Conservation (phyloP, 2,113 vertebrate genomes). For the Equus quagga region DNA sequence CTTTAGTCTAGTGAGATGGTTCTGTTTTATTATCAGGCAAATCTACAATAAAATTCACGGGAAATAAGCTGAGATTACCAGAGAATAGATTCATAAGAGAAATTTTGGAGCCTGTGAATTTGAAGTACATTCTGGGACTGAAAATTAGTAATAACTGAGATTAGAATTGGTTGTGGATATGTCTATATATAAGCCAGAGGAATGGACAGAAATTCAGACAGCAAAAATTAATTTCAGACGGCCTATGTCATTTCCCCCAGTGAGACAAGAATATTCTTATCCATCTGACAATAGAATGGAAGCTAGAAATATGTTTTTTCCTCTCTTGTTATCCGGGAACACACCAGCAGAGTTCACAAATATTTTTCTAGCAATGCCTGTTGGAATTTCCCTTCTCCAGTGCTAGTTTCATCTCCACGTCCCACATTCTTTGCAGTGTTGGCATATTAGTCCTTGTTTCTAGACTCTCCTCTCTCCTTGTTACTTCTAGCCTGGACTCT, state of each 20-base stretch:
- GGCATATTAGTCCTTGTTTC: neutral
- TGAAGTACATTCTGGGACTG: neutral
- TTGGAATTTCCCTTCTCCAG: neutral
- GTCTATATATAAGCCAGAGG: neutral
- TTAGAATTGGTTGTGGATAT: neutral
- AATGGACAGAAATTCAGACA: neutral
- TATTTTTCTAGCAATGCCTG: neutral
- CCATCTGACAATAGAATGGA: neutral
- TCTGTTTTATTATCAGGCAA: neutral
- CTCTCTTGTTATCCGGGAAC: neutral
- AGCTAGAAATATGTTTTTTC: neutral
- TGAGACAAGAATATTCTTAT: neutral
- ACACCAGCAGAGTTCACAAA: neutral
- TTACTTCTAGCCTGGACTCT: neutral
- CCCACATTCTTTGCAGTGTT: neutral
- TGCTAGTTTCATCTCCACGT: neutral
- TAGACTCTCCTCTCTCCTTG: neutral
- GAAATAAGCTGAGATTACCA: neutral
- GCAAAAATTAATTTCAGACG: slow-evolving; percentile 51
- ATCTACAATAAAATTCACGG: slow-evolving; percentile 51
- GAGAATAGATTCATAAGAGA: neutral
- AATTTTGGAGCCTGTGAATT: slow-evolving; percentile 28
- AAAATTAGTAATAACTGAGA: slow-evolving; percentile 50
- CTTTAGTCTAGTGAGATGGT: slow-evolving; percentile 25
- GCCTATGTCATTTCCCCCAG: neutral